Base-by-base conservation (phyloP, 2,888 invertebrate genomes). In the Aleiodes testaceus region DNA sequence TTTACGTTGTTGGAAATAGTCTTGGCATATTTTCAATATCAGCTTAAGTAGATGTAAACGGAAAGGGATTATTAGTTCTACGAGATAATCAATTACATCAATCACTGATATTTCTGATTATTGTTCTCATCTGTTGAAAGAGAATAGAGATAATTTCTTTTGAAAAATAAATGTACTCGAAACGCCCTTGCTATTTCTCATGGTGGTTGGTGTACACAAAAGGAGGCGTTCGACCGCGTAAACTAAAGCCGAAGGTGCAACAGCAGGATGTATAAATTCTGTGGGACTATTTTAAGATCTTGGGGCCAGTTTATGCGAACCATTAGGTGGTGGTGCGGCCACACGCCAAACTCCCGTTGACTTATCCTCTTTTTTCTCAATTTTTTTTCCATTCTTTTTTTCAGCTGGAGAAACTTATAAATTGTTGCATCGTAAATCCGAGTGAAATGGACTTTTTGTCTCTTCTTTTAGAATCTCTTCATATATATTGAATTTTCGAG, bases 181-280 rank as follows among this genome's bases (percentile, higher is more conserved):
- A 36, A 36, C 36, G 36, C 36, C 36, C 36, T 36, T 36, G 7
- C 36, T 36, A 36, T 36, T 36, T 36, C 36, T 36, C 36, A 36
- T 36, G 36, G 36, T 36, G 36, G 36, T 36, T 36, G 36, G 36
- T 36, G 9, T 5, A 36, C 36, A 36, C 36, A 36, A 36, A 36
- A 50, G 50, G 16, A 20, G 50, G 50, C 18, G 20, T 11, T 16
- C 50, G 20, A 53, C 53, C 53, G 53, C 53, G 53, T 26, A 53
- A 53, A 53, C 53, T 50, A 50, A 16, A 49, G n/a, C 14, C 14
- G 77, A 78, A 82, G 83, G 82, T 84, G 83, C 80, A 80, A 81
- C 80, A 81, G 80, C 85, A 83, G 86, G 86, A 85, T 84, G 84
- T 84, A 85, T 86, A 86, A 86, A 86, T 86, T 85, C 81, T 82